A percentile compares a stretch with the other conserved stretches of the same genome.
phyloP scores from a whole-genome alignment of 2,113 vertebrate species.

The Ciconia stormi region DNA sequence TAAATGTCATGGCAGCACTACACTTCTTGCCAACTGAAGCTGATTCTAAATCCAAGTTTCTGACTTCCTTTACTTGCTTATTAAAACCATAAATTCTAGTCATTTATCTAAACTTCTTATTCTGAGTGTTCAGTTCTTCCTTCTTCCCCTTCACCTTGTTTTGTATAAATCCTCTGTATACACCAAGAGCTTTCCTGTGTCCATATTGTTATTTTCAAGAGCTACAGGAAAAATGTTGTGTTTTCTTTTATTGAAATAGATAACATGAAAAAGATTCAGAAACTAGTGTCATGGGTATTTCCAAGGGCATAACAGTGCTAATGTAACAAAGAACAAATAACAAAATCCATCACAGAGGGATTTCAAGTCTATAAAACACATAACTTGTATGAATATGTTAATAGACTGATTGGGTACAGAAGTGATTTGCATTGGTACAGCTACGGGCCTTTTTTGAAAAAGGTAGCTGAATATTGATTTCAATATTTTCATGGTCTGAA shows the following conservation, averaged over 20 bases:
- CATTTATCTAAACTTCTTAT: neutral
- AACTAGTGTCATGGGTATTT: slow-evolving; percentile 6
- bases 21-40: neutral
- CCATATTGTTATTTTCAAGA: neutral
- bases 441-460: neutral
- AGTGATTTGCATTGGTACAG: slow-evolving; percentile 21
- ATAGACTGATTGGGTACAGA: neutral
- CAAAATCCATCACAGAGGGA: neutral
- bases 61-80: neutral
- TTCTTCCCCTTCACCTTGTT: neutral
- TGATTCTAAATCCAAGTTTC: neutral
- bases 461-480: neutral
- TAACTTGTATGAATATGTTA: slow-evolving; percentile 44
- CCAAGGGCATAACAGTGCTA: slow-evolving; percentile 25
- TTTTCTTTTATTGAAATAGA: neutral
- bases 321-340: slow-evolving; percentile 47
- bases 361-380: slow-evolving; percentile 33
- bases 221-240: neutral
- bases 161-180: neutral
- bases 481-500: neutral
- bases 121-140: neutral
- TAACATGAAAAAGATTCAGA: neutral
- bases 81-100: neutral
- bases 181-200: neutral
- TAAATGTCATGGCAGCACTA: neutral